Conservation (phyloP, 2,888 invertebrate genomes). For the Melinopterus prodromus region DNA sequence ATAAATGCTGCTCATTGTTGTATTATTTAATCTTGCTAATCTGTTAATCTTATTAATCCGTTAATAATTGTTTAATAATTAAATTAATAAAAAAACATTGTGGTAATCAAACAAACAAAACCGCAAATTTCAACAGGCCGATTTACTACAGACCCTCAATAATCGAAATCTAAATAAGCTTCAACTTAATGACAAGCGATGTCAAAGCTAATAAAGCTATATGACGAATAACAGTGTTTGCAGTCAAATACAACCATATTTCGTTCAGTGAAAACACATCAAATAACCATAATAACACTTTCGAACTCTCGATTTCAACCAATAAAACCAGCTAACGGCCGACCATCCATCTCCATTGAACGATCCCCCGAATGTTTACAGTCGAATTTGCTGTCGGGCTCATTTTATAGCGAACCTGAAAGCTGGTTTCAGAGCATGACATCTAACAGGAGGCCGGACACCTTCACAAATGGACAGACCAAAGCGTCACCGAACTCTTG, state of each 20-base stretch:
- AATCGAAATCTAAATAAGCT: too few species aligned
- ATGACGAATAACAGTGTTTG: not conserved
- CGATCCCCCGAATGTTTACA: not conserved
- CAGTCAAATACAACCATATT: not conserved
- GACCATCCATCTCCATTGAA: not conserved
- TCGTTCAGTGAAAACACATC: constrained; percentile 4
- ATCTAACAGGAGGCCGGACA: not conserved
- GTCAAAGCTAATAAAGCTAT: too few species aligned
- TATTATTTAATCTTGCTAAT: too few species aligned
- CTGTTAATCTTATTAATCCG: too few species aligned
- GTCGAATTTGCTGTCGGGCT: not conserved
- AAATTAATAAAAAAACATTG: too few species aligned
- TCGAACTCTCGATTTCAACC: not conserved
- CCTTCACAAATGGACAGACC: not conserved
- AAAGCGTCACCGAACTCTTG: not conserved
- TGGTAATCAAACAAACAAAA: too few species aligned
- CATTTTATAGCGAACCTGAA: not conserved
- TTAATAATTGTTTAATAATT: too few species aligned
- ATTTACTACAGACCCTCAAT: too few species aligned
- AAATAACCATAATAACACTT: not conserved
- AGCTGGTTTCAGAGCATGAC: not conserved
- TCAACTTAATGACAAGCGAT: too few species aligned
- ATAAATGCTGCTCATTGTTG: too few species aligned
- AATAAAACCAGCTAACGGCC: not conserved
- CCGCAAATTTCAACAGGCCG: too few species aligned